Evolutionary conservation across 2,888 invertebrate genomes (phyloP).

Genomic region (Ochropleura leucogaster): DNA sequence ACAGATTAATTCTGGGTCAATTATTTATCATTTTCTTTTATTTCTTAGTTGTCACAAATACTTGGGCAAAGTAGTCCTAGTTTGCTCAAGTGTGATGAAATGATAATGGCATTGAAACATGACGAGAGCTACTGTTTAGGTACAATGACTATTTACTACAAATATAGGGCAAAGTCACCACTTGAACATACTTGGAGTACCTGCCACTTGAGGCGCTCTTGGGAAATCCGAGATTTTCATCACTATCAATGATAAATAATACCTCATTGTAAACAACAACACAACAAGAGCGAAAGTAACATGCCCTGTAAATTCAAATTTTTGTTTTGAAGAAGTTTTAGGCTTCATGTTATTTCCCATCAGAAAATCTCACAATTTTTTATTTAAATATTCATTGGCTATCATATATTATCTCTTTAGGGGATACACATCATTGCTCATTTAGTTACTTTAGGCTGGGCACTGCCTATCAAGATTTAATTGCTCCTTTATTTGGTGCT

Average conservation of each 20-base stretch:
- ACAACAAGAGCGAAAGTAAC: slow-evolving; percentile 1
- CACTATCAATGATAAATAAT: background rate
- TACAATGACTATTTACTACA: slow-evolving; percentile 3
- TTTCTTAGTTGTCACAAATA: background rate
- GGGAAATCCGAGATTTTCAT: background rate
- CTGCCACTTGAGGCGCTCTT: slow-evolving; percentile 5
- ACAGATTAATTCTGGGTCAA: background rate
- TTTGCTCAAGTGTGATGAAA: slow-evolving; percentile 1
- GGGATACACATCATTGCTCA: no score
- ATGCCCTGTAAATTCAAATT: background rate
- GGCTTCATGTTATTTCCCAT: background rate
- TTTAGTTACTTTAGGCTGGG: no score
- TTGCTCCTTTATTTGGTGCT: background rate
- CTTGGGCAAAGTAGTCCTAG: background rate
- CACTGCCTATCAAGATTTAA: background rate
- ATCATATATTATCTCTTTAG: background rate
- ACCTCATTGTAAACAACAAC: background rate
- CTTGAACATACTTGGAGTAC: slow-evolving; percentile 27
- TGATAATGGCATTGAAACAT: slow-evolving; percentile 21
- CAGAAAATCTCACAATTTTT: background rate
- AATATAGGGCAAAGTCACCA: slow-evolving; percentile 34
- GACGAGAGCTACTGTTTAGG: background rate
- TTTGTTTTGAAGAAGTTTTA: background rate
- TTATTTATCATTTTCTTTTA: background rate
- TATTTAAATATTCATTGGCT: background rate